Conservation (phyloP, 2,888 invertebrate genomes). For the Drosophila suboccidentalis region DNA sequence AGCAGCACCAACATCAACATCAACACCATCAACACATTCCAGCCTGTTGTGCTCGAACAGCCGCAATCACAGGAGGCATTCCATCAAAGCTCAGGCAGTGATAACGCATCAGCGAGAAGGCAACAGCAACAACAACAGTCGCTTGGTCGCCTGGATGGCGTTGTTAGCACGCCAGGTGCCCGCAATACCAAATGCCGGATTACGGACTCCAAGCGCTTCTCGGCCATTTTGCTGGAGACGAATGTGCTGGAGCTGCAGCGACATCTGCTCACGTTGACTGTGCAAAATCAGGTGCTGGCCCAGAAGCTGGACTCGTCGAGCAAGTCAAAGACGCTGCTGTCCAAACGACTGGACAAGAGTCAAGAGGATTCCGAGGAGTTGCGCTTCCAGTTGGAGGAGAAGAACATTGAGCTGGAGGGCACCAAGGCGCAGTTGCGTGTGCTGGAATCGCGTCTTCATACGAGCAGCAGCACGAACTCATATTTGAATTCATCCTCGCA, state of each 20-base stretch:
- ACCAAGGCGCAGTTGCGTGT: conserved; percentile 92
- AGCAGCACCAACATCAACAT: conserved; percentile 58
- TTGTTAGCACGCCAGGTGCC: conserved; percentile 88
- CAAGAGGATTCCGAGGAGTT: conserved; percentile 93
- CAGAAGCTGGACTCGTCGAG: conserved; percentile 90
- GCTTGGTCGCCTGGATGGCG: conserved; percentile 89
- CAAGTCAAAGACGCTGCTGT: conserved; percentile 89
- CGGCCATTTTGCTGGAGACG: conserved; percentile 93
- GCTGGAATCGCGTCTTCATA: conserved; percentile 87
- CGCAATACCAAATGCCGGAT: conserved; percentile 88
- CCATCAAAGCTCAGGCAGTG: conserved; percentile 84
- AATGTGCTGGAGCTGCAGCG: conserved; percentile 93
- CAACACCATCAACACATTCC: conserved; percentile 76
- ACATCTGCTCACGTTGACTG: conserved; percentile 92
- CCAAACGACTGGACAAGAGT: conserved; percentile 90
- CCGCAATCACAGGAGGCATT: conserved; percentile 73
- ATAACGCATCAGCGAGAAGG: conserved; percentile 57
- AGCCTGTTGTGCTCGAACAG: conserved; percentile 73
- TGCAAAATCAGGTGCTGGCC: conserved; percentile 93
- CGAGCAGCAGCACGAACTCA: conserved; percentile 85
- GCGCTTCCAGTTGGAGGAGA: conserved; percentile 93
- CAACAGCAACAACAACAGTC: conserved; percentile 46
- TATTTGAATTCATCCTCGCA: conserved; percentile 83
- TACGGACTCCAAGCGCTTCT: conserved; percentile 91
- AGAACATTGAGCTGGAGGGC: conserved; percentile 93